These are phyloP conservation scores for Drosophila atripex DNA, from an alignment of 2,888 invertebrate species.

Conservation along the genomic window DNA sequence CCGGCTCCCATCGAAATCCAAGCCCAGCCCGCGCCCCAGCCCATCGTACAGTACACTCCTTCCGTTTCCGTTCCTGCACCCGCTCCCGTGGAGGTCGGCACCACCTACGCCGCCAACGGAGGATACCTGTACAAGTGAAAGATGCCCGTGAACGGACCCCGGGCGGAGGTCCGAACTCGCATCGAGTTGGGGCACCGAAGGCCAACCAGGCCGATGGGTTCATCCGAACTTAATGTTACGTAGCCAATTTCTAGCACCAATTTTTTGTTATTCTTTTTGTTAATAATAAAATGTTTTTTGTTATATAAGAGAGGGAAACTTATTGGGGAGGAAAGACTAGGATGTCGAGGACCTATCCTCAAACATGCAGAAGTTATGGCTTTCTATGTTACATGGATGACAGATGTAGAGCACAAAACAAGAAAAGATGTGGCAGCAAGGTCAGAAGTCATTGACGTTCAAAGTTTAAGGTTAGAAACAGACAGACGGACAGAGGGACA, in stretches of 20 bases:
- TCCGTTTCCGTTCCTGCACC: conserved; percentile 2
- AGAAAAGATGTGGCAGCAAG: neutral
- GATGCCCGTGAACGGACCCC: conserved; percentile 30
- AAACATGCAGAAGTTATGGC: neutral
- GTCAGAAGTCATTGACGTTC: no score
- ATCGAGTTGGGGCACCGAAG: conserved; percentile 19
- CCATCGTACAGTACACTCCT: conserved; percentile 34
- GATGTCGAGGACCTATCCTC: no score
- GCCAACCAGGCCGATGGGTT: conserved; percentile 14
- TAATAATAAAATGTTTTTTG: conserved; percentile 42
- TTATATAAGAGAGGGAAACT: neutral
- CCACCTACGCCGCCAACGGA: conserved; percentile 71
- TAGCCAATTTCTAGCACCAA: conserved; percentile 64
- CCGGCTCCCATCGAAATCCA: conserved; percentile 35
- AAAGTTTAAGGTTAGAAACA: no score
- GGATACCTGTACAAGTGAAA: conserved; percentile 71
- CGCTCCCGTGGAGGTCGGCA: conserved; percentile 49
- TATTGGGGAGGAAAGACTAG: neutral
- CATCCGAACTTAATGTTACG: conserved; percentile 38
- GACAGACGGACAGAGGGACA: neutral
- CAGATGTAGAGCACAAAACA: neutral
- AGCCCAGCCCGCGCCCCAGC: conserved; percentile 19
- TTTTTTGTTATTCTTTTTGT: conserved; percentile 37
- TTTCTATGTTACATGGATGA: neutral
- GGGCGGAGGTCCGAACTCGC: conserved; percentile 55